A percentile compares a stretch with the other conserved stretches of the same genome.
These are phyloP conservation scores for Itoplectis maculator DNA, from an alignment of 2,888 invertebrate species.

Conservation along the genomic window DNA sequence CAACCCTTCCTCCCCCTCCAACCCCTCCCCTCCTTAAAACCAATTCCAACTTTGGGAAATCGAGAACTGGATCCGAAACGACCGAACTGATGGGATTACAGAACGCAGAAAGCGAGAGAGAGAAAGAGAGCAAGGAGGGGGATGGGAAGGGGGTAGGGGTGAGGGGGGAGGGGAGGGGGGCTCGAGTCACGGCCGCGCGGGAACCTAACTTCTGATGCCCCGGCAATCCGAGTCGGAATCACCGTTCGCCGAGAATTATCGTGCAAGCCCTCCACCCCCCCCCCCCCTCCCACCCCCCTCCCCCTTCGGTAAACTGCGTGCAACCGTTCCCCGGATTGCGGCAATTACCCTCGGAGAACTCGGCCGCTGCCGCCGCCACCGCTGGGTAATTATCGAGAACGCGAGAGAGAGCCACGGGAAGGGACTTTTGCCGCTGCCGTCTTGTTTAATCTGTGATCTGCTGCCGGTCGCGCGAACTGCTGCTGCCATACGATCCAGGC, in stretches of 20 bases:
- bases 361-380: constrained; percentile 59
- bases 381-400: constrained; percentile 82
- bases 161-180: neutral
- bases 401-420: constrained; percentile 67
- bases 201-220: constrained; percentile 81
- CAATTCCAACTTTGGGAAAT: constrained; percentile 82
- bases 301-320: constrained; percentile 70
- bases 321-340: constrained; percentile 82
- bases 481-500: constrained; percentile 55
- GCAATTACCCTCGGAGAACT: constrained; percentile 80
- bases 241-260: constrained; percentile 83
- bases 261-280: constrained; percentile 72
- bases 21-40: constrained; percentile 72
- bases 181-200: constrained; percentile 52
- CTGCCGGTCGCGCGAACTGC: constrained; percentile 69
- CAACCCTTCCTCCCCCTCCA: neutral
- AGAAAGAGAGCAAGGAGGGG: too few species aligned
- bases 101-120: too few species aligned
- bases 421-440: constrained; percentile 78
- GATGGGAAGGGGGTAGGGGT: neutral
- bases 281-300: constrained; percentile 24
- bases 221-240: constrained; percentile 83
- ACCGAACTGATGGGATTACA: constrained; percentile 39
- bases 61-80: constrained; percentile 61
- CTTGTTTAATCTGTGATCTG: constrained; percentile 84